phyloP scores from a whole-genome alignment of 1,140 invertebrate genomes.

The Drosophila simulans region DNA sequence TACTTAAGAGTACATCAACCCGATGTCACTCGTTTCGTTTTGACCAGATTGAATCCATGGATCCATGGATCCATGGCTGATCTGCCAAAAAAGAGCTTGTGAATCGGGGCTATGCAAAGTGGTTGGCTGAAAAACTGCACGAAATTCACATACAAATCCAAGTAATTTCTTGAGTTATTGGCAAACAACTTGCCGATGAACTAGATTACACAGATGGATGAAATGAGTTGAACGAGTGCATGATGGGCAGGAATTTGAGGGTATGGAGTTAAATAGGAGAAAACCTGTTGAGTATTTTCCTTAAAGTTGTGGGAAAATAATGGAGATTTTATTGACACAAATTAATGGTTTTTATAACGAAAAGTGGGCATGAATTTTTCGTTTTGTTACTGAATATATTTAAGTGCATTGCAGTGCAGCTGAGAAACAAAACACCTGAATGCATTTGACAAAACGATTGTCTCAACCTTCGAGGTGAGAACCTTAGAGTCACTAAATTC shows the following conservation, averaged over 20 bases:
- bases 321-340: not conserved
- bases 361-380: too few relatives aligned
- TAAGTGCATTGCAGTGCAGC: too few relatives aligned
- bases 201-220: slow-evolving; percentile 25
- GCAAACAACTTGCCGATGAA: slow-evolving; percentile 41
- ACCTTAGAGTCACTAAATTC: slow-evolving; percentile 24
- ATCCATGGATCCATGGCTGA: slow-evolving; percentile 5
- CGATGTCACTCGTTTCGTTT: slow-evolving; percentile 41
- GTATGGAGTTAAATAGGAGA: not conserved
- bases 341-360: too few relatives aligned
- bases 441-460: slow-evolving; percentile 37
- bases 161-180: slow-evolving; percentile 47
- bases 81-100: slow-evolving; percentile 28
- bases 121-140: slow-evolving; percentile 6
- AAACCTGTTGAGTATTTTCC: slow-evolving; percentile 5
- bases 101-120: slow-evolving; percentile 40
- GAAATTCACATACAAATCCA: slow-evolving; percentile 22
- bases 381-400: not conserved
- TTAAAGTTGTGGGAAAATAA: not conserved
- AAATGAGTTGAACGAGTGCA: slow-evolving; percentile 19
- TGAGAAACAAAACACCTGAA: slow-evolving; percentile 20
- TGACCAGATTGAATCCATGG: not conserved
- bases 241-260: slow-evolving; percentile 31
- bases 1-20: slow-evolving; percentile 71
- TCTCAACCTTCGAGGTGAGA: slow-evolving; percentile 26